Percentiles rank a stretch among this genome's conserved stretches.
phyloP scores from a whole-genome alignment of 2,113 vertebrate genomes.

The Lethenteron reissneri region DNA sequence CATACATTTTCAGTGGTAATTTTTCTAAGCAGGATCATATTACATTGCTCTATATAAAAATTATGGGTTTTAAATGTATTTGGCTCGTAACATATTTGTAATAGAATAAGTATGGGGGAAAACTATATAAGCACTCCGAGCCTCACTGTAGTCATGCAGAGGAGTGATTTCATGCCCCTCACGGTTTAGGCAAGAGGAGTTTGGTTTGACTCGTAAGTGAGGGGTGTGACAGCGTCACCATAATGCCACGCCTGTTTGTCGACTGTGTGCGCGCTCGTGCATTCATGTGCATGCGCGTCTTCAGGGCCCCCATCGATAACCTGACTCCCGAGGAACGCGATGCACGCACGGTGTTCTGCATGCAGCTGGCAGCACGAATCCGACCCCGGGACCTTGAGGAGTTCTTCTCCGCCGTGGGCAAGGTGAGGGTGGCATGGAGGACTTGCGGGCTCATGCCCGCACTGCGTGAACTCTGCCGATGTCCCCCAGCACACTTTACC shows the following conservation, averaged over 20 bases:
- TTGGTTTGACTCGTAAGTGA: not conserved
- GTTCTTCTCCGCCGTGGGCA: slow-evolving; percentile 24
- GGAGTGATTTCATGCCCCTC: too few species aligned
- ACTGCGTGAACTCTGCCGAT: not conserved
- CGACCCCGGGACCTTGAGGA: slow-evolving; percentile 20
- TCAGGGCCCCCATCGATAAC: slow-evolving; percentile 17
- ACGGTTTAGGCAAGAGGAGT: not conserved
- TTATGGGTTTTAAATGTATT: too few species aligned
- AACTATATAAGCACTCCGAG: too few species aligned
- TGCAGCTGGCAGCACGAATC: slow-evolving; percentile 23
- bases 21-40: too few species aligned
- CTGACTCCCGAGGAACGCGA: slow-evolving; percentile 22
- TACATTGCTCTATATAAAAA: too few species aligned
- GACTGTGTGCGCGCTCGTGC: not conserved
- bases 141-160: too few species aligned
- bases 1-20: too few species aligned
- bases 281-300: not conserved
- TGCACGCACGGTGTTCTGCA: slow-evolving; percentile 22
- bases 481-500: too few species aligned
- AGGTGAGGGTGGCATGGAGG: slow-evolving; percentile 12
- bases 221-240: not conserved
- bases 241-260: not conserved
- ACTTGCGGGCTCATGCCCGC: not conserved
- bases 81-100: too few species aligned
- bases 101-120: too few species aligned